Conservation (phyloP, 2,797 vertebrate genomes). For the Spatula versicolor region DNA sequence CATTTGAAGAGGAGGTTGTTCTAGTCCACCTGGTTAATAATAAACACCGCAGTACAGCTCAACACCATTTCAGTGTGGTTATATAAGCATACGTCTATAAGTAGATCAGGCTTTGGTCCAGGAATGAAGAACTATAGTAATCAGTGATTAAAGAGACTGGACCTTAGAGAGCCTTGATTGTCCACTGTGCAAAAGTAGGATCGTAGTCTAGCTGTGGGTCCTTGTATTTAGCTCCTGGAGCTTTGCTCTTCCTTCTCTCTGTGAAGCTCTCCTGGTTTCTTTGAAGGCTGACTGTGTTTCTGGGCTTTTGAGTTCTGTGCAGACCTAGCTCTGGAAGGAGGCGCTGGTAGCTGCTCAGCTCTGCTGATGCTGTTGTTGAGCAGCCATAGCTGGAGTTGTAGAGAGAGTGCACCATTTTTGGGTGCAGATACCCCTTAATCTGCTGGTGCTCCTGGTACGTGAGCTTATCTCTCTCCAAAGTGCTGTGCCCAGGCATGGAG, state of each 20-base stretch:
- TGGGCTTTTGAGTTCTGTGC: background rate
- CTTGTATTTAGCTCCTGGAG: background rate
- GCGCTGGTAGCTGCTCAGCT: background rate
- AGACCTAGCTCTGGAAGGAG: background rate
- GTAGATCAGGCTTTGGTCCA: constrained; percentile 16
- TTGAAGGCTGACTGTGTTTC: background rate
- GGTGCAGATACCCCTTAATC: background rate
- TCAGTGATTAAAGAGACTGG: background rate
- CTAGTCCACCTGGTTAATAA: constrained; percentile 35
- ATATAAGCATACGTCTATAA: background rate
- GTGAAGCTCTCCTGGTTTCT: background rate
- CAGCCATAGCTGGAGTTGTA: background rate
- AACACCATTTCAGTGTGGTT: background rate
- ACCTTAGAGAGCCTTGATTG: background rate
- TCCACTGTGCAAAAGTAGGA: background rate
- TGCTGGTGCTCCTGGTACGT: background rate
- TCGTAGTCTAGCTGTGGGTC: background rate
- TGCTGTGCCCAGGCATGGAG: background rate
- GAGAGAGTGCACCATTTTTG: background rate
- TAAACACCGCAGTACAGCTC: background rate
- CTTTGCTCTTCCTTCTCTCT: background rate
- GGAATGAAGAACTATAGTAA: background rate
- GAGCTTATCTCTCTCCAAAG: background rate
- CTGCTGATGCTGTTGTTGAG: background rate
- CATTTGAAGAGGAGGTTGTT: background rate